phyloP scores from a whole-genome alignment of 1,140 invertebrate species.

The Chelonus insularis region DNA sequence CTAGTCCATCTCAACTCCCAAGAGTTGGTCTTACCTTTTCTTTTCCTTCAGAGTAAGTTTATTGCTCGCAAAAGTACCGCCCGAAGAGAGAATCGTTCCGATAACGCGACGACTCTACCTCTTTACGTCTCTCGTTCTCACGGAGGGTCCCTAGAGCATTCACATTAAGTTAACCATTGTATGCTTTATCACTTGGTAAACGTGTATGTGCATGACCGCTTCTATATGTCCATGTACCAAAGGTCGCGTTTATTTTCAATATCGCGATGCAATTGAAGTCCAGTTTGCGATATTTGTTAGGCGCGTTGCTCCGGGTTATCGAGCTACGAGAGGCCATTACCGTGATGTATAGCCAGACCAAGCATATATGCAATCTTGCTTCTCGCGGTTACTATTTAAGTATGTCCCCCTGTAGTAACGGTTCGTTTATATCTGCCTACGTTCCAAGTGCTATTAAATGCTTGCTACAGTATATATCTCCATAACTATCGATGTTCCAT shows the following conservation, averaged over 20 bases:
- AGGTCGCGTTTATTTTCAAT: constrained; percentile 39
- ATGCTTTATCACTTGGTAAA: constrained; percentile 29
- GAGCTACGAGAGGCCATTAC: constrained; percentile 40
- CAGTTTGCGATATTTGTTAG: constrained; percentile 38
- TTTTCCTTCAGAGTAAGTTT: not conserved
- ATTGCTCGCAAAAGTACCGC: constrained; percentile 10
- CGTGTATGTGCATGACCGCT: constrained; percentile 5
- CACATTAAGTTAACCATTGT: constrained; percentile 30
- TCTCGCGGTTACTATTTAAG: constrained; percentile 30
- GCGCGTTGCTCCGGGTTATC: constrained; percentile 32
- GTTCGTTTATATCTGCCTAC: constrained; percentile 22
- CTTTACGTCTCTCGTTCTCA: not conserved
- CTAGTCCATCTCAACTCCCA: not conserved
- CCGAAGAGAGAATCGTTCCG: constrained; percentile 14
- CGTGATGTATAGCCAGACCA: constrained; percentile 36
- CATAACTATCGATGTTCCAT: constrained; percentile 20
- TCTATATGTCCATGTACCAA: constrained; percentile 7
- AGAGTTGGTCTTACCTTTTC: not conserved
- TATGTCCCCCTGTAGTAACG: constrained; percentile 27
- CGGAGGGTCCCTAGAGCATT: constrained; percentile 3
- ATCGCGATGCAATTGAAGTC: constrained; percentile 36
- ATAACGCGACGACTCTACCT: constrained; percentile 15
- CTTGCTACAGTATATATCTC: constrained; percentile 27
- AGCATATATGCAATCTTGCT: constrained; percentile 28
- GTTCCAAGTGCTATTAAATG: constrained; percentile 26